Percentiles rank a stretch among this genome's conserved stretches.
Evolutionary conservation across 2,113 vertebrate genomes (phyloP).

Genomic region (Entomyzon cyanotis): DNA sequence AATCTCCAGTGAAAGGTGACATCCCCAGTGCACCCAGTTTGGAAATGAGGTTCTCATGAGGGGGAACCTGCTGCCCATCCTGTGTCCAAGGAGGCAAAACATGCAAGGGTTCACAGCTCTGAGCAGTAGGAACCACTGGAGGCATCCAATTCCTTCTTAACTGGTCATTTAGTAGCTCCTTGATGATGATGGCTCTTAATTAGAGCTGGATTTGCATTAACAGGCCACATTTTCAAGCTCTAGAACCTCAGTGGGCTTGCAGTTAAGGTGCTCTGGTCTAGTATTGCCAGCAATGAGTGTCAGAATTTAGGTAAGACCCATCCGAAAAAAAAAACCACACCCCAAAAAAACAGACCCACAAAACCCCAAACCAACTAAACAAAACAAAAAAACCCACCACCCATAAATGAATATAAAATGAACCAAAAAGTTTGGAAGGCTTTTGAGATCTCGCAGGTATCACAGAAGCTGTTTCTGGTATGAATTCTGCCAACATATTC

Average conservation of each 20-base stretch:
- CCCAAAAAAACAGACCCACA: no score
- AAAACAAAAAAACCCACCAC: no score
- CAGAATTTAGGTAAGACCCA: background rate
- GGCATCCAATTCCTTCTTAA: background rate
- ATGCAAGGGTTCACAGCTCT: background rate
- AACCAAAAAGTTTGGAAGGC: no score
- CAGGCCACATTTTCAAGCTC: background rate
- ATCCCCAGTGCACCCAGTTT: background rate
- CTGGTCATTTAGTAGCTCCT: background rate
- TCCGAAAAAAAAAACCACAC: background rate
- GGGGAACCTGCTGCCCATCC: background rate
- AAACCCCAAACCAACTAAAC: no score
- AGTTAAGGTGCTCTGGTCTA: background rate
- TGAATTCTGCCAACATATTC: background rate
- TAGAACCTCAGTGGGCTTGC: background rate
- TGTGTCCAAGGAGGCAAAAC: background rate
- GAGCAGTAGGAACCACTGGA: background rate
- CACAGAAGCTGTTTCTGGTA: no score
- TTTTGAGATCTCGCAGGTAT: no score
- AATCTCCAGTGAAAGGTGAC: rapidly evolving
- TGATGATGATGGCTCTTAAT: background rate
- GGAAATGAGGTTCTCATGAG: background rate
- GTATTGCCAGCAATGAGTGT: background rate
- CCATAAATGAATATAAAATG: no score
- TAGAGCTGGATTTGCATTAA: background rate